Evolutionary conservation across 1,140 invertebrate genomes (phyloP), one percentile per base, ranked within the genome.

Genomic region (Zophobas atratus): DNA sequence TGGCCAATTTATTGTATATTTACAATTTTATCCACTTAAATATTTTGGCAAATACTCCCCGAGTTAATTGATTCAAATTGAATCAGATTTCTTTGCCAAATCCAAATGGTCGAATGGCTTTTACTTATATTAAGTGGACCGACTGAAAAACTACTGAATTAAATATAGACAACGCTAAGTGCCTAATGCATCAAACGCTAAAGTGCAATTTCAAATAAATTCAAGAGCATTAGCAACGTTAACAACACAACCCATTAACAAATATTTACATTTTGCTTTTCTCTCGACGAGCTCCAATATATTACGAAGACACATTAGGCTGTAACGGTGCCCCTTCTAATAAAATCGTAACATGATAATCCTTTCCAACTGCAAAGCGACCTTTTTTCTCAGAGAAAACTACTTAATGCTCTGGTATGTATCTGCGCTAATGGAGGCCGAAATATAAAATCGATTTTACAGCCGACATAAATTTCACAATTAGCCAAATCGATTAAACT

Each of bases 171-270:
- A 67, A 67, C 60, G 60, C 60, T 67, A 43, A 67, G 60, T 67
- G 60, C 60, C 60, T 67, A 67, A 67, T 67, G 60, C 60, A 67
- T 67, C 60, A 67, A 67, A 67, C 39, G 60, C 43, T 67, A 67
- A 67, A 67, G 60, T 67, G 39, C 60, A 67, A 67, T 67, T 67
- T 67, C 60, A 67, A 67, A 67, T 67, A 67, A 67, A 67, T 67
- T 67, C 60, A 43, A 20, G 60, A 43, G 60, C 60, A 67, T 67
- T 67, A 67, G 60, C 60, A 67, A 67, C 60, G 60, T 67, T 41
- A 67, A 67, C 60, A 67, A 67, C 60, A 67, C 60, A 67, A 67
- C 38, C 60, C 60, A 67, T 67, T 67, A 67, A 67, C 60, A 67
- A 67, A 67, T 67, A 67, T 67, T 67, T 67, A 67, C 60, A 67